phyloP scores from a whole-genome alignment of 1,140 invertebrate genomes.

The Onthophagus taurus region DNA sequence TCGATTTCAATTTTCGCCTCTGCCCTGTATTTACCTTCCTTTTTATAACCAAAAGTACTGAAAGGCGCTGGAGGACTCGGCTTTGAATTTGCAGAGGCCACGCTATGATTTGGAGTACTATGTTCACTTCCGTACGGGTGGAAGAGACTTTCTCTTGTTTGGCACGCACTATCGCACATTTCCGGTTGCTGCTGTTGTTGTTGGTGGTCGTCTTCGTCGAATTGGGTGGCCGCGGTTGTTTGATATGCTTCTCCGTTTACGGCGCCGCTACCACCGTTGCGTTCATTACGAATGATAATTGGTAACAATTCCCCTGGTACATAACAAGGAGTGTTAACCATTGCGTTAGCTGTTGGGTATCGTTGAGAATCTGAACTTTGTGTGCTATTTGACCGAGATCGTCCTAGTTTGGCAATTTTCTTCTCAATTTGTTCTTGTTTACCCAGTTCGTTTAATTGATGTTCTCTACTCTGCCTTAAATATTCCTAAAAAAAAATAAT shows the following conservation, averaged over 20 bases:
- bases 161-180: constrained; percentile 68
- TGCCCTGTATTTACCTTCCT: constrained; percentile 46
- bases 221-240: constrained; percentile 20
- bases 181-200: constrained; percentile 44
- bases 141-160: constrained; percentile 68
- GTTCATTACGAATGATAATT: constrained; percentile 34
- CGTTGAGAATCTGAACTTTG: constrained; percentile 29
- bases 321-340: constrained; percentile 37
- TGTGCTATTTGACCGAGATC: constrained; percentile 25
- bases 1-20: constrained; percentile 58
- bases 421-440: constrained; percentile 32
- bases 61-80: constrained; percentile 34
- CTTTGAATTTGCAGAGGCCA: constrained; percentile 32
- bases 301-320: constrained; percentile 42
- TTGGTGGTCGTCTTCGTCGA: constrained; percentile 37
- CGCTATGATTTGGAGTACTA: constrained; percentile 31
- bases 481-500: constrained; percentile 57
- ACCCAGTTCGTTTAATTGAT: constrained; percentile 60
- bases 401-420: constrained; percentile 25
- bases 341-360: constrained; percentile 25
- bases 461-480: constrained; percentile 67
- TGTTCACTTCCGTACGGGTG: constrained; percentile 16
- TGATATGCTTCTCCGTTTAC: constrained; percentile 33
- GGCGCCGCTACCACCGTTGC: constrained; percentile 15
- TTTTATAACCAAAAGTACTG: constrained; percentile 37